Base-by-base conservation (phyloP, 2,888 invertebrate species). In the Cephus rjabovi region DNA sequence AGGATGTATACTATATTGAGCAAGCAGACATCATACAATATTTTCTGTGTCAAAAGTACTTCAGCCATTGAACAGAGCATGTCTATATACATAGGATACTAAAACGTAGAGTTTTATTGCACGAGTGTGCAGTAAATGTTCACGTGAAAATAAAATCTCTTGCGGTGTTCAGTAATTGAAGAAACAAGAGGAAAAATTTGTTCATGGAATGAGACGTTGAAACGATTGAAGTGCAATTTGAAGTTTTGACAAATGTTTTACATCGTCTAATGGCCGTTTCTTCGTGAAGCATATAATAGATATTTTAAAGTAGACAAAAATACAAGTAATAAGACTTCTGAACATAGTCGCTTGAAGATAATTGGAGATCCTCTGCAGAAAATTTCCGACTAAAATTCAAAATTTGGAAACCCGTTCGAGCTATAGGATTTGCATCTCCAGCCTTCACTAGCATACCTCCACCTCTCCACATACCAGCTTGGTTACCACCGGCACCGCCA, bases 401-500 rank as follows among this genome's bases (percentile, higher is more conserved):
- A 71, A 71, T 71, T 71, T 71, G 71, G 12, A 71, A 31, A 34
- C 3, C 12, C 9, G 71, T 23, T 71, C 9, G 33, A 34, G 15
- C 33, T 71, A 70, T 75, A 73, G 37, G 12, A 74, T 70, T 78
- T 73, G 75, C 75, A 77, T 78, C 81, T 82, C 82, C 81, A 77
- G 83, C 82, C 74, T 85, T 82, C 78, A 81, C 80, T 80, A 81
- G 82, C 85, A 81, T 84, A 86, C 83, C 93, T 56, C 56, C 56
- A 23, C 56, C 9, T 79, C 89, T 90, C 93, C 93, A 93, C 88
- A 93, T 93, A 90, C 83, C 93, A 91, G 93, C 92, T 89, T 93
- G 93, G 83, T 93, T 93, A 77, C 93, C 93, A 37, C 93, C 93
- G 37, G 91, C 87, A 30, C 93, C 93, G 11, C 93, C 94, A 12